Conservation (phyloP, 2,888 invertebrate species). For the Eumerus sabulonum region DNA sequence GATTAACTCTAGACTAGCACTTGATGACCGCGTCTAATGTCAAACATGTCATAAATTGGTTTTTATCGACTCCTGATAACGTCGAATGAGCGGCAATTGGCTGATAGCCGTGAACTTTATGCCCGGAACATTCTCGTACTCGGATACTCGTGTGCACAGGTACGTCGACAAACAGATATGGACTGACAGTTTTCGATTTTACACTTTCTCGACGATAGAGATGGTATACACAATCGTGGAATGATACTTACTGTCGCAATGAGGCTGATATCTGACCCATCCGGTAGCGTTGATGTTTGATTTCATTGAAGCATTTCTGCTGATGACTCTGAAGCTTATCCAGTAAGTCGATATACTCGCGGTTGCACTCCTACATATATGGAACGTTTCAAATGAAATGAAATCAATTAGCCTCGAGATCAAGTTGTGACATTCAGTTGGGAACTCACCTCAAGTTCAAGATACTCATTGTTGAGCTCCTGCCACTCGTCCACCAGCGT, state of each 20-base stretch:
- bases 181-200: slow-evolving; percentile 14
- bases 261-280: slow-evolving; percentile 89
- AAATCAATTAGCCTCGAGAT: slow-evolving; percentile 10
- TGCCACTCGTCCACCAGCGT: slow-evolving; percentile 87
- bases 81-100: too few relatives aligned
- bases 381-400: too few relatives aligned
- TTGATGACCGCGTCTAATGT: too few relatives aligned
- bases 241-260: slow-evolving; percentile 86
- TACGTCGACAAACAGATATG: slow-evolving; percentile 9
- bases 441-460: slow-evolving; percentile 86
- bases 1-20: too few relatives aligned
- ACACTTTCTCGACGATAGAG: slow-evolving; percentile 17
- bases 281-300: slow-evolving; percentile 95
- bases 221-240: neutral
- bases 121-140: slow-evolving; percentile 1
- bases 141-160: slow-evolving; percentile 3
- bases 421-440: slow-evolving; percentile 10
- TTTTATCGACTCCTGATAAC: too few relatives aligned
- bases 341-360: slow-evolving; percentile 90
- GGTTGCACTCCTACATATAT: slow-evolving; percentile 81
- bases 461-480: slow-evolving; percentile 88
- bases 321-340: slow-evolving; percentile 92
- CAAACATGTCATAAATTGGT: too few relatives aligned
- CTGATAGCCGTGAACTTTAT: slow-evolving; percentile 39
- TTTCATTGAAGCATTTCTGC: slow-evolving; percentile 91